A percentile compares a stretch with the other conserved stretches of the same genome.
phyloP scores from a whole-genome alignment of 2,797 vertebrate species.

The Caiman crocodilus region DNA sequence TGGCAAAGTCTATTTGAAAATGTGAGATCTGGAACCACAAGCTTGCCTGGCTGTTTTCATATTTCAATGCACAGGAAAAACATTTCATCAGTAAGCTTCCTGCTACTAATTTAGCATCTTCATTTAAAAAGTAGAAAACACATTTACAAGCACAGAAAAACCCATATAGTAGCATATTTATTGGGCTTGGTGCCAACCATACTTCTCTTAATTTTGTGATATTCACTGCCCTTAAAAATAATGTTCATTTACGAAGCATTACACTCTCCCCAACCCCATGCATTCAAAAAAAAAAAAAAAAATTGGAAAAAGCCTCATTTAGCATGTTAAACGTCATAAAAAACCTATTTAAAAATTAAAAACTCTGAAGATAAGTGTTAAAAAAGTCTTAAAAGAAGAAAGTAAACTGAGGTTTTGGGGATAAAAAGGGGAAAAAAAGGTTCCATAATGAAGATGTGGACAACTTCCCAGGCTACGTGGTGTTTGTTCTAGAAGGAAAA shows the following conservation, averaged over 20 bases:
- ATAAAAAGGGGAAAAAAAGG: background rate
- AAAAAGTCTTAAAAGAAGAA: background rate
- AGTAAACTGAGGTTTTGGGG: background rate
- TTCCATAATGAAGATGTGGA: background rate
- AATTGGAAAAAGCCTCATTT: background rate
- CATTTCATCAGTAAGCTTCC: background rate
- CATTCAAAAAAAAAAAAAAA: background rate
- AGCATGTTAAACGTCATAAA: background rate
- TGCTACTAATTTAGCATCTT: background rate
- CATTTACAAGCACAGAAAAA: background rate
- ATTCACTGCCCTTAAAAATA: background rate
- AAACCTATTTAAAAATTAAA: background rate
- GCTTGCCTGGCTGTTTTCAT: background rate
- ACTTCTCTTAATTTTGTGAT: background rate
- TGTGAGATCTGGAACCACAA: background rate
- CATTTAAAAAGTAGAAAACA: background rate
- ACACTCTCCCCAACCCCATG: background rate
- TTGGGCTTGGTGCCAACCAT: background rate
- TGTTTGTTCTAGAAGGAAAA: background rate
- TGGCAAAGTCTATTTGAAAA: background rate
- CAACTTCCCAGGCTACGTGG: background rate
- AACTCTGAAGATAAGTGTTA: background rate
- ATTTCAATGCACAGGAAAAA: background rate
- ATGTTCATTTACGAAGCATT: background rate
- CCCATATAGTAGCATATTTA: background rate